These are phyloP conservation scores for Oenanthe melanoleuca DNA, from an alignment of 2,113 vertebrate genomes.

Conservation along the genomic window DNA sequence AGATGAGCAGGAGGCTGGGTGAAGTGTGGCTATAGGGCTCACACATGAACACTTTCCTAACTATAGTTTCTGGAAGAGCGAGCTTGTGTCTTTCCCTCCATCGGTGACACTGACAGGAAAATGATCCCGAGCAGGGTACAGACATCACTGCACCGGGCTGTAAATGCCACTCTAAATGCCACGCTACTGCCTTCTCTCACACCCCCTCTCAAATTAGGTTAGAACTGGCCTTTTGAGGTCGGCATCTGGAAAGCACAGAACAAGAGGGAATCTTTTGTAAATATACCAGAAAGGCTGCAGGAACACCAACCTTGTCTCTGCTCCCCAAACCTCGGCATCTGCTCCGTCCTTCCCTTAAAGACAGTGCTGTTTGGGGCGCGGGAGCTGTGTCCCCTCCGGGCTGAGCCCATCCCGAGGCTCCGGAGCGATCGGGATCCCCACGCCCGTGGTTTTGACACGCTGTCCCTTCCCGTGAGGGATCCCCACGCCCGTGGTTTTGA, in stretches of 20 bases:
- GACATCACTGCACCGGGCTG: not conserved
- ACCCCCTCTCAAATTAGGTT: not conserved
- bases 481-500: fast-evolving
- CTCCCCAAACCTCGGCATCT: not conserved
- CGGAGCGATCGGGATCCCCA: fast-evolving
- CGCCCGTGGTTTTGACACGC: fast-evolving
- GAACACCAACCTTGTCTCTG: not conserved
- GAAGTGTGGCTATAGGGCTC: not conserved
- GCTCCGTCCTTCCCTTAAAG: not conserved
- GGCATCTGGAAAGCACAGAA: not conserved
- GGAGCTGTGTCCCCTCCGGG: not conserved
- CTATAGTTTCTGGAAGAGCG: not conserved
- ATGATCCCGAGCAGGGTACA: not conserved
- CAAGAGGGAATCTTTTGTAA: not conserved
- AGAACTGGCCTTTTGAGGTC: not conserved
- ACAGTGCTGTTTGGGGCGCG: fast-evolving
- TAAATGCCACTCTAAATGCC: not conserved
- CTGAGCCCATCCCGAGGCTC: not conserved
- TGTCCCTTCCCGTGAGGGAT: not conserved
- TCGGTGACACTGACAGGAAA: not conserved
- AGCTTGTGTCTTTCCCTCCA: not conserved
- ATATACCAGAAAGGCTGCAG: not conserved
- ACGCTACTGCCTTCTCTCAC: not conserved
- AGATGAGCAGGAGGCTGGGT: not conserved
- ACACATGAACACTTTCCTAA: not conserved